phyloP scores from a whole-genome alignment of 2,888 invertebrate species.

The Lampropteryx suffumata region DNA sequence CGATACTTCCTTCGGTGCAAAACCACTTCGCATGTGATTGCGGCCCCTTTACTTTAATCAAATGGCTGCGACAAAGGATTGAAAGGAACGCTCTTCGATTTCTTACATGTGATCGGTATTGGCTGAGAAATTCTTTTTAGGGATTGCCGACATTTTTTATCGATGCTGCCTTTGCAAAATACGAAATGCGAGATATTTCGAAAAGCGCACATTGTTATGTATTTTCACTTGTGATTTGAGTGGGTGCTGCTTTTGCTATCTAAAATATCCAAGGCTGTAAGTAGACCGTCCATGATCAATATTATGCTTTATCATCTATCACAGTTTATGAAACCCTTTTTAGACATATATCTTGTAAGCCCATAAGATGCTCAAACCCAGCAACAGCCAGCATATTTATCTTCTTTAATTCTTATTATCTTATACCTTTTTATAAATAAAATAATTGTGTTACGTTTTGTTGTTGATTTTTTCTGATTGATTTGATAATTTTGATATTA shows the following conservation, averaged over 20 bases:
- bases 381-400: too few relatives aligned
- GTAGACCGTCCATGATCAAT: too few relatives aligned
- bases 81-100: conserved; percentile 75
- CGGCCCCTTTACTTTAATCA: conserved; percentile 80
- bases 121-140: conserved; percentile 68
- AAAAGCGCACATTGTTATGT: conserved; percentile 36
- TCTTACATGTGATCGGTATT: conserved; percentile 74
- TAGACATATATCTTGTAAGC: too few relatives aligned
- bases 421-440: too few relatives aligned
- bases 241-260: background rate
- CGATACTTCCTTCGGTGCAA: conserved; percentile 79
- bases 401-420: too few relatives aligned
- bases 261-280: too few relatives aligned
- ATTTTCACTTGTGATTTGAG: conserved; percentile 38
- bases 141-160: conserved; percentile 67
- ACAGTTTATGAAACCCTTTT: too few relatives aligned
- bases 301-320: background rate
- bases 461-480: too few relatives aligned
- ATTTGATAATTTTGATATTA: too few relatives aligned
- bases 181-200: conserved; percentile 36
- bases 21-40: conserved; percentile 74
- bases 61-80: conserved; percentile 80
- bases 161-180: conserved; percentile 44
- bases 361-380: too few relatives aligned
- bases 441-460: too few relatives aligned